Conservation (phyloP, 2,113 vertebrate genomes). For the Mola mola region DNA sequence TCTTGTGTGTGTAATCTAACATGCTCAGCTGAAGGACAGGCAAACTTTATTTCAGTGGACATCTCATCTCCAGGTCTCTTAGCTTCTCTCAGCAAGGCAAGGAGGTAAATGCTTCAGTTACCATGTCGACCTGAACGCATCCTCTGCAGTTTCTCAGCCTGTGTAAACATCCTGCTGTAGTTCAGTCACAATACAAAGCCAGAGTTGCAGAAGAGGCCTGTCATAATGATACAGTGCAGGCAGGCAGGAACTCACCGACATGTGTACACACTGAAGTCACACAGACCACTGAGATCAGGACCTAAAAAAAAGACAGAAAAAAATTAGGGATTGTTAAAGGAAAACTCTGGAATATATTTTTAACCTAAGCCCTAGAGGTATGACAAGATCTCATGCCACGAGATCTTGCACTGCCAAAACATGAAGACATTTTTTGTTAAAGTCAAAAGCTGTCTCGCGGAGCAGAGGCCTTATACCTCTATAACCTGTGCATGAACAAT, state of each 20-base stretch:
- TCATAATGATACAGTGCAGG: conserved; percentile 32
- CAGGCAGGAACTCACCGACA: not conserved
- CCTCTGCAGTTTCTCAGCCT: conserved; percentile 28
- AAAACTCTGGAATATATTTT: too few relatives aligned
- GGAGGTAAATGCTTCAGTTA: not conserved
- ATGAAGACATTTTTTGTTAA: too few relatives aligned
- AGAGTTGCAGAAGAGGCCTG: conserved; percentile 3
- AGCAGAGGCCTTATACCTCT: too few relatives aligned
- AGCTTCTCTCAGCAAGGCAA: too few relatives aligned
- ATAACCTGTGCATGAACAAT: too few relatives aligned
- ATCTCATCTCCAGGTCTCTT: not conserved
- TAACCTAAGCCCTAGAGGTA: too few relatives aligned
- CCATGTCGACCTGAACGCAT: conserved; percentile 2
- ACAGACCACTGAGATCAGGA: too few relatives aligned
- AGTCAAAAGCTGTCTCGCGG: too few relatives aligned
- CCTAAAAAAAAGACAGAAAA: too few relatives aligned
- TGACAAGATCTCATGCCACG: too few relatives aligned
- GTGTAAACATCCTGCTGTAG: conserved; percentile 43
- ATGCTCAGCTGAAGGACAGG: conserved; percentile 14
- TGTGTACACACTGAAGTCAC: not conserved
- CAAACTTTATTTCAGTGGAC: not conserved
- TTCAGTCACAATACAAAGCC: conserved; percentile 1
- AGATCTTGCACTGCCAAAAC: too few relatives aligned
- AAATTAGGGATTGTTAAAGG: too few relatives aligned
- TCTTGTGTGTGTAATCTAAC: not conserved